phyloP scores from a whole-genome alignment of 2,888 invertebrate genomes.

The Drosophila incognita region DNA sequence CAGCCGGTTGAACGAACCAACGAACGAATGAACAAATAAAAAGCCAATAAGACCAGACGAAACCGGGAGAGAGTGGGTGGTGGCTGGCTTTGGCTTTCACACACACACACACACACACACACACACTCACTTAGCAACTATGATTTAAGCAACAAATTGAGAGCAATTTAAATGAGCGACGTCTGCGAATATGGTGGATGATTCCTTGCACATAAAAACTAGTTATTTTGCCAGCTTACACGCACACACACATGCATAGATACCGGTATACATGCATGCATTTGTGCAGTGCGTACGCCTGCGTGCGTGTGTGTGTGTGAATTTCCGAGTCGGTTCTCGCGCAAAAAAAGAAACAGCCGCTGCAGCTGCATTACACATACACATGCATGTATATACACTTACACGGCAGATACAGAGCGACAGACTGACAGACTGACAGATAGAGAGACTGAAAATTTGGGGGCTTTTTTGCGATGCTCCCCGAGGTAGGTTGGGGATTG shows the following conservation, averaged over 20 bases:
- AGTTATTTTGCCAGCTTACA: slow-evolving; percentile 51
- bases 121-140: slow-evolving; percentile 32
- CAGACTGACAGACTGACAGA: slow-evolving; percentile 11
- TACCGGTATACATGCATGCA: slow-evolving; percentile 13
- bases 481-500: slow-evolving; percentile 22
- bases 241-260: slow-evolving; percentile 14
- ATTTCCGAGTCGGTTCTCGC: slow-evolving; percentile 31
- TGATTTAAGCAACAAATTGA: slow-evolving; percentile 53
- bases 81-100: neutral
- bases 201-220: slow-evolving; percentile 52
- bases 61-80: neutral
- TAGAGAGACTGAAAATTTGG: slow-evolving; percentile 14
- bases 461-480: slow-evolving; percentile 10
- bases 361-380: slow-evolving; percentile 43
- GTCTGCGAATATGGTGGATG: slow-evolving; percentile 48
- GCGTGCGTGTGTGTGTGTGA: slow-evolving; percentile 17
- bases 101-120: neutral
- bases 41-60: neutral
- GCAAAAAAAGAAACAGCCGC: slow-evolving; percentile 23
- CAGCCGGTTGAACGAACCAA: slow-evolving; percentile 9
- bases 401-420: slow-evolving; percentile 6
- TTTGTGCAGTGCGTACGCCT: slow-evolving; percentile 9
- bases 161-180: slow-evolving; percentile 60
- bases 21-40: neutral
- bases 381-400: slow-evolving; percentile 5